Evolutionary conservation across 2,113 vertebrate genomes (phyloP).

Genomic region (Tringa solitaria): DNA sequence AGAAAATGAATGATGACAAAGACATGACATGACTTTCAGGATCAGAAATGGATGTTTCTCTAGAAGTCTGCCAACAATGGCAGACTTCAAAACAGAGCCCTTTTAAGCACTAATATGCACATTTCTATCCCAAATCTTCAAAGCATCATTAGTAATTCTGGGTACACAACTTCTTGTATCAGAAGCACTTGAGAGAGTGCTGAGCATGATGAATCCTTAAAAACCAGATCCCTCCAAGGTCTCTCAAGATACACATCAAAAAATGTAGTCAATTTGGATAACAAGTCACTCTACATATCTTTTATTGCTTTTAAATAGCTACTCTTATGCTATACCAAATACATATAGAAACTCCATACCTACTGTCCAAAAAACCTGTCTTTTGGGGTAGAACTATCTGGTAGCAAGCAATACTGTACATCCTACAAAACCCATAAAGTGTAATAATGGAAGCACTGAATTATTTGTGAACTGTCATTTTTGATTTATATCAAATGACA

Average conservation of each 20-base stretch:
- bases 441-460: slow-evolving; percentile 9
- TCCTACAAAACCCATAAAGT: background rate
- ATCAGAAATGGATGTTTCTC: background rate
- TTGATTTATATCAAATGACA: slow-evolving; percentile 21
- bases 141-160: background rate
- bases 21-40: background rate
- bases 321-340: background rate
- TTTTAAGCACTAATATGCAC: background rate
- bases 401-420: background rate
- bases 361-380: background rate
- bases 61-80: background rate
- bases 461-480: slow-evolving; percentile 40
- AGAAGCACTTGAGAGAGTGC: background rate
- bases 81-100: background rate
- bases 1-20: background rate
- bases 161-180: background rate
- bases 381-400: background rate
- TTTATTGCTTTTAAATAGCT: background rate
- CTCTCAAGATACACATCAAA: background rate
- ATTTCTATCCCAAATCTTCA: background rate
- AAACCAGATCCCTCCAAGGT: background rate
- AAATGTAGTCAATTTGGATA: background rate
- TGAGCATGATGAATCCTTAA: background rate
- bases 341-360: background rate
- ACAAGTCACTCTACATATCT: background rate